A percentile compares a stretch with the other conserved stretches of the same genome.
phyloP scores from a whole-genome alignment of 2,797 vertebrate genomes.

The Callimico goeldii region DNA sequence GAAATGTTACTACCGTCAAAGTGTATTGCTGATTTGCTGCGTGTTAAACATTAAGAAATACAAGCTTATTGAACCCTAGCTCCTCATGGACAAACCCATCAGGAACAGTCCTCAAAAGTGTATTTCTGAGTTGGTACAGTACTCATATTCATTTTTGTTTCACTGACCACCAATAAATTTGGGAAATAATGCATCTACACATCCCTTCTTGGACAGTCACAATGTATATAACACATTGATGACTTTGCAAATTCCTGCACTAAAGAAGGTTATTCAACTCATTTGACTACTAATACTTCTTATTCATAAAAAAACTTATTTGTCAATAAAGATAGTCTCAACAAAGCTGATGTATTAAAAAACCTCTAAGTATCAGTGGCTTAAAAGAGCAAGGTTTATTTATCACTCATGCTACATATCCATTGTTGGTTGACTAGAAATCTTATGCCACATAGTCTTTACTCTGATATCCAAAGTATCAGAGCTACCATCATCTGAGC shows the following conservation, averaged over 20 bases:
- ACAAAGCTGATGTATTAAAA: not conserved
- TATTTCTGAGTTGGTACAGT: not conserved
- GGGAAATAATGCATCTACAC: not conserved
- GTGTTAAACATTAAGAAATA: not conserved
- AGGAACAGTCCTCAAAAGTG: not conserved
- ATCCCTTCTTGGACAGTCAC: not conserved
- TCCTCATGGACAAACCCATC: not conserved
- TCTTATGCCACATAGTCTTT: not conserved
- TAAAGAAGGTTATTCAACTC: slow-evolving; percentile 1
- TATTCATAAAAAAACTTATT: not conserved
- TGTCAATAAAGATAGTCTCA: not conserved
- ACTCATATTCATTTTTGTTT: not conserved
- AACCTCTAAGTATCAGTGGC: not conserved
- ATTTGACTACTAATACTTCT: not conserved
- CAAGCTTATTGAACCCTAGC: not conserved
- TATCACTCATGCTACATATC: not conserved
- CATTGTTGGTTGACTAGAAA: not conserved
- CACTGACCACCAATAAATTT: not conserved
- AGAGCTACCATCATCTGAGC: not conserved
- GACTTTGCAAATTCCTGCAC: not conserved
- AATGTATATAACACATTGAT: not conserved
- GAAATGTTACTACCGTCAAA: not conserved
- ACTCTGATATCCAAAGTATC: not conserved
- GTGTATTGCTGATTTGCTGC: not conserved
- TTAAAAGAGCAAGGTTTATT: not conserved